Conservation (phyloP, 2,888 invertebrate genomes). For the Osmoderma eremita region DNA sequence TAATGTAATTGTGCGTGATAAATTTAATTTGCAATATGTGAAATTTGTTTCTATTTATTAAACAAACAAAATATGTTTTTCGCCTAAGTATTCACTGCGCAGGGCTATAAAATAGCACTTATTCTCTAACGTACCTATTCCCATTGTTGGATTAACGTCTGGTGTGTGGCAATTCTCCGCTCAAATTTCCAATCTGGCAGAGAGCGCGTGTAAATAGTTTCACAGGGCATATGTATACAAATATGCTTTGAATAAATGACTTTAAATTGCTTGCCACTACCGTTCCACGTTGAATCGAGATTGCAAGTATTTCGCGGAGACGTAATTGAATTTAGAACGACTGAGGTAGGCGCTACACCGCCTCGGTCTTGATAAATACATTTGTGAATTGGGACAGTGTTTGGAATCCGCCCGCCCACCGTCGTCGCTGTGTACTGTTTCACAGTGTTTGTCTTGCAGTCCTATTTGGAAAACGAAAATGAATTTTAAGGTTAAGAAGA, state of each 20-base stretch:
- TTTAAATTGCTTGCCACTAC: constrained; percentile 20
- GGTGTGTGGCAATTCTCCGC: neutral
- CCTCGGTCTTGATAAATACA: constrained; percentile 12
- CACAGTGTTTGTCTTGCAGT: neutral
- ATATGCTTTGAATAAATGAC: constrained; percentile 31
- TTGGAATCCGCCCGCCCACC: neutral
- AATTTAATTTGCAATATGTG: neutral
- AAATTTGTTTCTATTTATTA: too few species aligned
- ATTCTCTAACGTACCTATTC: neutral
- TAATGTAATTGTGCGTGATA: neutral
- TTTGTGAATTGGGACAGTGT: constrained; percentile 5
- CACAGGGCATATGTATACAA: constrained; percentile 6
- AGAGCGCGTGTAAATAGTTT: constrained; percentile 22
- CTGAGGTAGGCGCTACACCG: neutral
- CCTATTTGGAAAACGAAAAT: constrained; percentile 3
- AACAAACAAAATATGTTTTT: too few species aligned
- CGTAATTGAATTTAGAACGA: constrained; percentile 25
- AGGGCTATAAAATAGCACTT: neutral
- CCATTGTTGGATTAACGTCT: neutral
- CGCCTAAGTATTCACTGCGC: neutral
- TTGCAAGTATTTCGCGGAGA: constrained; percentile 15
- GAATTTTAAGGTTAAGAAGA: constrained; percentile 32
- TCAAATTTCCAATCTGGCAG: constrained; percentile 18
- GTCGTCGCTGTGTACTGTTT: neutral
- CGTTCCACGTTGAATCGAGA: constrained; percentile 15